These are phyloP conservation scores for Odontomachus brunneus DNA, from an alignment of 1,140 invertebrate genomes.

Conservation along the genomic window DNA sequence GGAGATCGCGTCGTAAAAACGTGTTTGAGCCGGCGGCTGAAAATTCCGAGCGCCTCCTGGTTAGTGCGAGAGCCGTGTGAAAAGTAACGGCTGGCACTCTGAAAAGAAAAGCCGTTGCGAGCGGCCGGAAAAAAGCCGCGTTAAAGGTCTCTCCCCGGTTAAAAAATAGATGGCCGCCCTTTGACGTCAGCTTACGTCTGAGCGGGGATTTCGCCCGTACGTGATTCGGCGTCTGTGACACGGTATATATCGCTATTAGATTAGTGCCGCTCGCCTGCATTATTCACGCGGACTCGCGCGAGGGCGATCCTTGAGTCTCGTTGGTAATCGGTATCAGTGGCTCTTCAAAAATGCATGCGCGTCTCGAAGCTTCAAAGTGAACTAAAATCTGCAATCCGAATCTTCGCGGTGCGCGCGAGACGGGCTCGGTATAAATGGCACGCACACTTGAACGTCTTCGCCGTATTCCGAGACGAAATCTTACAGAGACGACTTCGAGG, in stretches of 20 bases:
- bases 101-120: neutral
- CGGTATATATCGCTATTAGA: constrained; percentile 40
- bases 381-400: constrained; percentile 3
- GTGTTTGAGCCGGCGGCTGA: no score
- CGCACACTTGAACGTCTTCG: neutral
- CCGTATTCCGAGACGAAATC: neutral
- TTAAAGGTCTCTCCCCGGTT: neutral
- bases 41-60: no score
- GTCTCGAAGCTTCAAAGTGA: constrained; percentile 34
- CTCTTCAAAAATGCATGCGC: constrained; percentile 43
- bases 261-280: constrained; percentile 43
- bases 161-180: constrained; percentile 37
- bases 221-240: constrained; percentile 28
- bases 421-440: neutral
- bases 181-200: constrained; percentile 44
- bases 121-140: neutral
- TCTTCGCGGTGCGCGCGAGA: neutral
- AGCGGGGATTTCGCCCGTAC: constrained; percentile 16
- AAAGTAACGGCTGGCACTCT: neutral
- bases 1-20: no score
- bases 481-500: neutral
- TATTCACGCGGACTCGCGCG: constrained; percentile 21
- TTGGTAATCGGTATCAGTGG: constrained; percentile 29
- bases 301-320: constrained; percentile 23
- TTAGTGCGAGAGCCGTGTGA: neutral